Evolutionary conservation across 2,888 invertebrate species (phyloP), one percentile per base, ranked within the genome.

Genomic region (Eupeodes latifasciatus): DNA sequence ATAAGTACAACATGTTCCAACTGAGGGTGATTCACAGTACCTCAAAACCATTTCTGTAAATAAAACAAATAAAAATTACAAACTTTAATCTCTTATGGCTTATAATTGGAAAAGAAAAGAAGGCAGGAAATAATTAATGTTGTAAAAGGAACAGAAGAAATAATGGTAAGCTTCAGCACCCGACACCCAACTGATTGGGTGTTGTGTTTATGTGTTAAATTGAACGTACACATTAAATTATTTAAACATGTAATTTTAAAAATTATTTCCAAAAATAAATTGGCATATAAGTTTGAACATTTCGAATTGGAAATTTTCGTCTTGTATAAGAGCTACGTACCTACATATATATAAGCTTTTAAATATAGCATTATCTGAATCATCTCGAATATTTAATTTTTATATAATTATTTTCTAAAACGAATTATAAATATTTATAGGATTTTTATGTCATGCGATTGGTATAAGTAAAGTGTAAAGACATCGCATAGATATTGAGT

Each of bases 1-100:
- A 93, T 94, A 92, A 94, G 95, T 96, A 93, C 93, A 95, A 93
- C 95, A 95, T 62, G 95, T 93, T 76, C 94, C 94, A 90, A 94
- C 94, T 64, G 94, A 94, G 27, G 93, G 92, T 51, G 92, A 91
- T 83, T 94, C 94, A 91, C 94, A 94, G 88, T 93, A 93, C 53
- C 93, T 92, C 7, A 93, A 91, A 82, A 92, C 92, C 90, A 92
- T 92, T 90, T 93, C 94, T 94, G 89, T 51, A 92, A 92, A 81
- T 62, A 78, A 71, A 64, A 74, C 27, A 62, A 72, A 72, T 49
- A 16, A 64, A 72, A 36, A 55, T 64, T 77, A 49, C 59, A 53
- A 59, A 59, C 34, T 36, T 81, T 51, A 75, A 62, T 19, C n/a
- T 27, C 51, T 14, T 27, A 27, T 76, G 11, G 36, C 34, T 64